Conservation (phyloP, 2,888 invertebrate genomes). For the Serrognathus titanus region DNA sequence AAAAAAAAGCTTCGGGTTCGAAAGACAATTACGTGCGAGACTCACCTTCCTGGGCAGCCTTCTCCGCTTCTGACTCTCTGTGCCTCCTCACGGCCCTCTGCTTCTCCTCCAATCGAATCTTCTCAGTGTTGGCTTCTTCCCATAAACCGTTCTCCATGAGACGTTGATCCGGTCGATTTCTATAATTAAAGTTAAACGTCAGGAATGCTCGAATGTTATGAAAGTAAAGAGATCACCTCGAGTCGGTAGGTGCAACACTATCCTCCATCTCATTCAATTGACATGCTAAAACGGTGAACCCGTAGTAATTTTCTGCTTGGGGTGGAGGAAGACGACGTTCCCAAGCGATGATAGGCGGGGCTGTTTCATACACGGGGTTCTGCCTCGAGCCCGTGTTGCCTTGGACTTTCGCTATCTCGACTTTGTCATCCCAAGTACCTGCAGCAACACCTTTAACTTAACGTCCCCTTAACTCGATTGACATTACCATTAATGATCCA, state of each 20-base stretch:
- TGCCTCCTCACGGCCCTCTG: slow-evolving; percentile 77
- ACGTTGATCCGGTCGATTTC: slow-evolving; percentile 89
- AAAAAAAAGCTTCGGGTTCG: background rate
- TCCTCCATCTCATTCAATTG: slow-evolving; percentile 95
- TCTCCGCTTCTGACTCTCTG: slow-evolving; percentile 77
- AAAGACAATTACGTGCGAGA: no score
- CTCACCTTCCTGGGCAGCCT: slow-evolving; percentile 58
- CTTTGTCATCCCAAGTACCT: slow-evolving; percentile 93
- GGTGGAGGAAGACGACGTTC: slow-evolving; percentile 70
- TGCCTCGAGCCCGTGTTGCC: slow-evolving; percentile 61
- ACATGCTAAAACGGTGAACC: slow-evolving; percentile 91
- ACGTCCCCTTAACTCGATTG: background rate
- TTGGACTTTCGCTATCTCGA: slow-evolving; percentile 90
- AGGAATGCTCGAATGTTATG: background rate
- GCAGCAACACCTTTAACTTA: slow-evolving; percentile 46
- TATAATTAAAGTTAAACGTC: slow-evolving; percentile 10
- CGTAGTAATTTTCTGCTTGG: slow-evolving; percentile 77
- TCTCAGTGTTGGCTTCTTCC: slow-evolving; percentile 87
- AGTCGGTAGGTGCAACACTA: slow-evolving; percentile 92
- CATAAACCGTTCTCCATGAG: slow-evolving; percentile 94
- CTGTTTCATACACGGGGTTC: slow-evolving; percentile 91
- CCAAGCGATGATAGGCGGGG: slow-evolving; percentile 83
- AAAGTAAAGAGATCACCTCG: slow-evolving; percentile 51
- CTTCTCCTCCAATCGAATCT: slow-evolving; percentile 89
- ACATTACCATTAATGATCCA: slow-evolving; percentile 64